Conservation (phyloP, 2,113 vertebrate species). For the Egretta garzetta region DNA sequence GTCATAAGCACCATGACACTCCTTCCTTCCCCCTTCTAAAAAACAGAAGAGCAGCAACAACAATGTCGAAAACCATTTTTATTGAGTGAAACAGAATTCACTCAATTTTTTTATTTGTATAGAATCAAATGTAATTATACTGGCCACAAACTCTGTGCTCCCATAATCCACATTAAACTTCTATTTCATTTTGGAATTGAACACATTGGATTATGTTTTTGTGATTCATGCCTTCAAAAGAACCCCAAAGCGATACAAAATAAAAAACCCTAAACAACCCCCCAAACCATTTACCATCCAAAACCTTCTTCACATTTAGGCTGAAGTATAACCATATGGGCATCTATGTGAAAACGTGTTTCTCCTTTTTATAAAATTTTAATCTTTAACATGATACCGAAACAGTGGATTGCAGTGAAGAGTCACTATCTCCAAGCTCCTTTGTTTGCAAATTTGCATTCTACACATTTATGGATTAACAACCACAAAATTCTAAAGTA, state of each 20-base stretch:
- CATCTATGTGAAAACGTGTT: background rate
- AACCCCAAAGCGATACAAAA: background rate
- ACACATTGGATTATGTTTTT: background rate
- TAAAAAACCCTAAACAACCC: background rate
- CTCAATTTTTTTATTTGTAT: background rate
- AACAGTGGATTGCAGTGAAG: background rate
- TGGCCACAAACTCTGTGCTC: background rate
- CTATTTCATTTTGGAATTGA: background rate
- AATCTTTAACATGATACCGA: background rate
- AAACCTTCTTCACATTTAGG: background rate
- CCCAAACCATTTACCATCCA: background rate
- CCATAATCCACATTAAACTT: background rate
- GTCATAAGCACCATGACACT: background rate
- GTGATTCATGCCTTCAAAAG: background rate
- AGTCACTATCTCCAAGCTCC: background rate
- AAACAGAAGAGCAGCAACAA: background rate
- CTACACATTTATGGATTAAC: slow-evolving; percentile 28
- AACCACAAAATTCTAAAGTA: slow-evolving; percentile 50
- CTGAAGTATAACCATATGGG: background rate
- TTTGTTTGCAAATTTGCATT: background rate
- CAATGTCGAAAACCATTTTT: background rate
- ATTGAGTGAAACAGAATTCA: background rate
- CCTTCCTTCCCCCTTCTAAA: background rate
- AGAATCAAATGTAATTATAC: background rate
- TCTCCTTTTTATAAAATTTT: background rate